phyloP scores from a whole-genome alignment of 2,797 vertebrate genomes.

The Coreius guichenoti region DNA sequence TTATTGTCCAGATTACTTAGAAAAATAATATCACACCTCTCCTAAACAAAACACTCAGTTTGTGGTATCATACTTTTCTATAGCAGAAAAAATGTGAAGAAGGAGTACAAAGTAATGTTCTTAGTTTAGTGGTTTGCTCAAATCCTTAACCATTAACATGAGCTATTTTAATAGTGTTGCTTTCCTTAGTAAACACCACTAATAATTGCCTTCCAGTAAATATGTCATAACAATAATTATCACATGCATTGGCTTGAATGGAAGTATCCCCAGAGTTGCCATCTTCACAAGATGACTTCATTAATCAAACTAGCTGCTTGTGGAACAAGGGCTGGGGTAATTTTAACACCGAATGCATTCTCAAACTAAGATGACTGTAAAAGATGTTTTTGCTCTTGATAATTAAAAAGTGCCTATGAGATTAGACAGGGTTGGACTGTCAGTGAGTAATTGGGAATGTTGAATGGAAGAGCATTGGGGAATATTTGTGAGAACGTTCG shows the following conservation, averaged over 20 bases:
- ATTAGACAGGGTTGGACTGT: conserved; percentile 58
- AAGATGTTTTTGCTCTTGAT: conserved; percentile 52
- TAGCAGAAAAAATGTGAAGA: background rate
- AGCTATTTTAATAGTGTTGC: conserved; percentile 55
- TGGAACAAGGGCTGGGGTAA: conserved; percentile 58
- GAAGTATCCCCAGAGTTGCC: conserved; percentile 27
- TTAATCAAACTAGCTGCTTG: conserved; percentile 71
- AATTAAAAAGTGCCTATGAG: conserved; percentile 62
- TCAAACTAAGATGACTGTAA: conserved; percentile 60
- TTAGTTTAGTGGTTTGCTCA: background rate
- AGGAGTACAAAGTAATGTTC: background rate
- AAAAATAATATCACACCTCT: background rate
- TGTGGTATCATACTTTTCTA: background rate
- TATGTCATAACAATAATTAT: conserved; percentile 73
- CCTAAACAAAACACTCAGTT: background rate
- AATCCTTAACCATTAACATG: background rate
- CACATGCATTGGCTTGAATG: conserved; percentile 52
- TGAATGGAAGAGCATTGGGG: conserved; percentile 27
- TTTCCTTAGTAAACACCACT: conserved; percentile 33
- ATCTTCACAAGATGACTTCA: conserved; percentile 34
- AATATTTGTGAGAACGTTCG: conserved; percentile 57
- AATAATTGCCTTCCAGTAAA: conserved; percentile 57
- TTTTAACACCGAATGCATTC: conserved; percentile 54
- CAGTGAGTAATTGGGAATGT: conserved; percentile 62
- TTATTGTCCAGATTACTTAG: background rate